A percentile compares a stretch with the other conserved stretches of the same genome.
Conservation (phyloP, 2,113 vertebrate species). For the Eubucco bourcierii region DNA sequence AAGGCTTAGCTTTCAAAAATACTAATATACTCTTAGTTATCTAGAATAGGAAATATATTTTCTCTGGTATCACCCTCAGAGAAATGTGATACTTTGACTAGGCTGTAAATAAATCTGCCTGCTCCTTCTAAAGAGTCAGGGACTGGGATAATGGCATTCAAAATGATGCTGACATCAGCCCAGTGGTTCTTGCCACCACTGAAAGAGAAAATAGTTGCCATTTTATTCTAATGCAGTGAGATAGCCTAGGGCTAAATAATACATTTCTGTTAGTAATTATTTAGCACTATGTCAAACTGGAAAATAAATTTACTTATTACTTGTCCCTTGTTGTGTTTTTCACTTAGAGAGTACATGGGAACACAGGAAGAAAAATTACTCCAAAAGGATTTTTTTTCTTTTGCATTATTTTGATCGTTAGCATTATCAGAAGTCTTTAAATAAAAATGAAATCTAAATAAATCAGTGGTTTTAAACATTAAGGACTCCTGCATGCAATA, state of each 20-base stretch:
- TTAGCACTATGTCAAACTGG: conserved; percentile 44
- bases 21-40: not conserved
- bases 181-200: not conserved
- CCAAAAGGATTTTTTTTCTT: conserved; percentile 32
- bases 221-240: conserved; percentile 37
- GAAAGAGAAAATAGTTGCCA: conserved; percentile 4
- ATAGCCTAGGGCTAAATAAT: conserved; percentile 58
- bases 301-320: conserved; percentile 60
- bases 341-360: conserved; percentile 17
- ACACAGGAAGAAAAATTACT: not conserved
- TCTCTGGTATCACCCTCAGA: not conserved
- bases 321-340: not conserved
- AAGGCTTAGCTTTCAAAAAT: not conserved
- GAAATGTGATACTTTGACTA: not conserved
- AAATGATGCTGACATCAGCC: conserved; percentile 22
- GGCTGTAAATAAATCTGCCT: conserved; percentile 40
- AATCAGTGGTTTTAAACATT: conserved; percentile 47
- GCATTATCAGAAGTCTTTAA: conserved; percentile 25
- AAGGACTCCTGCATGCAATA: conserved; percentile 24
- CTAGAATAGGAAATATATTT: not conserved
- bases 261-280: conserved; percentile 69
- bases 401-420: conserved; percentile 47
- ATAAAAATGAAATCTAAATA: conserved; percentile 55
- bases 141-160: not conserved
- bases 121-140: not conserved